A percentile compares a stretch with the other conserved stretches of the same genome.
These are phyloP conservation scores for Columba livia DNA, from an alignment of 2,113 vertebrate genomes.

Conservation along the genomic window DNA sequence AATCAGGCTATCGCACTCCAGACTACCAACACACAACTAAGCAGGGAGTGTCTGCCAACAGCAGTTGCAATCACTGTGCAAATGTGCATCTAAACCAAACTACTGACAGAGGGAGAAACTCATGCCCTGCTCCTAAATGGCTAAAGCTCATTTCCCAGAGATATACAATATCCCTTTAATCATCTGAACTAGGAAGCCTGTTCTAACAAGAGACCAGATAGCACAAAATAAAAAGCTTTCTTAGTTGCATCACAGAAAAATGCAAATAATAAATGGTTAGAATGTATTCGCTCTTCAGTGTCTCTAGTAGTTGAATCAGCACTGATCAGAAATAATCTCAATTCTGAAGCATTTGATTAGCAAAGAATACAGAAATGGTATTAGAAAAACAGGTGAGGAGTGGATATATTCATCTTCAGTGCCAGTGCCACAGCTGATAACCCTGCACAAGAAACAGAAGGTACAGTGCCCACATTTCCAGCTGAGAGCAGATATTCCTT, in stretches of 20 bases:
- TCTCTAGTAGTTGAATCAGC: neutral
- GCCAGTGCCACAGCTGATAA: neutral
- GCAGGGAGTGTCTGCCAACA: neutral
- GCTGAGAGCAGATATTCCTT: neutral
- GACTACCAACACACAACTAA: neutral
- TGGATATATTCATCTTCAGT: neutral
- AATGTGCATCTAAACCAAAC: neutral
- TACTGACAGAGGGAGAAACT: neutral
- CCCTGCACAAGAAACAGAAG: neutral
- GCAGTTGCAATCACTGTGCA: neutral
- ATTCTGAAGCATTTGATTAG: neutral
- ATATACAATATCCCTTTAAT: neutral
- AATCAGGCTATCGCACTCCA: neutral
- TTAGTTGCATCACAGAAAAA: neutral
- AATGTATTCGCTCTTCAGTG: neutral
- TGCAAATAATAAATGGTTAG: neutral
- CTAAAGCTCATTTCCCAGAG: neutral
- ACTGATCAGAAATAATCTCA: neutral
- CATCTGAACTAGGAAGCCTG: neutral
- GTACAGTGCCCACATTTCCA: neutral
- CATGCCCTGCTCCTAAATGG: neutral
- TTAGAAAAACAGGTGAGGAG: neutral
- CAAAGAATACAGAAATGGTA: neutral
- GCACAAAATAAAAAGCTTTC: neutral
- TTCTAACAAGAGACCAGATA: neutral